These are phyloP conservation scores for Hydrocynus forskahlii DNA, from an alignment of 2,797 vertebrate genomes.

Conservation along the genomic window DNA sequence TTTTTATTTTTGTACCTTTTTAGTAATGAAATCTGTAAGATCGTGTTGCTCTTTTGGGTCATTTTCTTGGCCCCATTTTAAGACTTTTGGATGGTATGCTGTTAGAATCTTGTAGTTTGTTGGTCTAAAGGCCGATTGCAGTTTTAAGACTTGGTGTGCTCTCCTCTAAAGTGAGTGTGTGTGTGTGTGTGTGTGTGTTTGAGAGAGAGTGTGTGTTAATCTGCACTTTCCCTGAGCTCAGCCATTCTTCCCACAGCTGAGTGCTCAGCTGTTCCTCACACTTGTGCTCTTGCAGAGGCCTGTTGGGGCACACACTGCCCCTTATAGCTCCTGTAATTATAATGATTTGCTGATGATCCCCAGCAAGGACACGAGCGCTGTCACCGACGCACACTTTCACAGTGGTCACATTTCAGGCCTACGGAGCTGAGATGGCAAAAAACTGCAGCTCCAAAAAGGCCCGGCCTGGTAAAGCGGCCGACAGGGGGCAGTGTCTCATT, in stretches of 20 bases:
- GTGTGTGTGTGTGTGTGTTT: conserved; percentile 26
- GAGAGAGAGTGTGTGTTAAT: conserved; percentile 44
- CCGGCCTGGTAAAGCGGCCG: conserved; percentile 3
- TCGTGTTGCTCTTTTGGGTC: no score
- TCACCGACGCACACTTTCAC: not conserved
- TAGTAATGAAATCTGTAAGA: no score
- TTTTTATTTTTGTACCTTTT: no score
- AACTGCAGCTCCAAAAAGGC: not conserved
- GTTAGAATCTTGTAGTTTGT: no score
- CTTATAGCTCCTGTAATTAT: conserved; percentile 58
- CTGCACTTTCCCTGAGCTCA: conserved; percentile 76
- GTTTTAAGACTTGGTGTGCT: not conserved
- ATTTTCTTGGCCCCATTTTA: no score
- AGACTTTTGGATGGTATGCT: no score
- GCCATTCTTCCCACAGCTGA: conserved; percentile 77
- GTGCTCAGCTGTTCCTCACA: conserved; percentile 77
- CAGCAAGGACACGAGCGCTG: not conserved
- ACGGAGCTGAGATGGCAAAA: no score
- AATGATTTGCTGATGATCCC: conserved; percentile 65
- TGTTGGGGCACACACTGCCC: conserved; percentile 59
- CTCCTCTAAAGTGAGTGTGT: conserved; percentile 40
- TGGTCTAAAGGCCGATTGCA: no score
- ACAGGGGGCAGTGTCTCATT: not conserved
- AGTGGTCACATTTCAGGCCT: not conserved
- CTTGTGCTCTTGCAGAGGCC: conserved; percentile 70